Base-by-base conservation (phyloP, 2,113 vertebrate species). In the Tyrannus savana region DNA sequence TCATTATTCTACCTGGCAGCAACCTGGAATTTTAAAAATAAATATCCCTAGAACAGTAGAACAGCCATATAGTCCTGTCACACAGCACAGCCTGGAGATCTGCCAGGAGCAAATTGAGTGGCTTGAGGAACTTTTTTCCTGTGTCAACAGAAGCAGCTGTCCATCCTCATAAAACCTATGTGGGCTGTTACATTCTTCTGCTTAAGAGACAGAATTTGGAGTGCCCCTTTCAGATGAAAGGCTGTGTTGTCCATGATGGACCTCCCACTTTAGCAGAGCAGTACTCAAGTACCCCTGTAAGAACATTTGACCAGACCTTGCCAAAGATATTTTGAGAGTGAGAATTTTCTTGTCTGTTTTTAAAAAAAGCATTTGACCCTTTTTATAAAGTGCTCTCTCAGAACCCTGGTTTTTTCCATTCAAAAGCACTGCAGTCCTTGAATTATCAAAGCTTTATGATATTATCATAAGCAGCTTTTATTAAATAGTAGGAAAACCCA, bases 1-100 rank as follows among this genome's bases (percentile, higher is more conserved):
- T 81, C 47, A 74, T 87, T 89, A 87, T 69, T 76, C 88, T 62
- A 85, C 62, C 63, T 83, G 63, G 79, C 76, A 96, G 88, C 49
- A 94, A 76, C 37, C 6, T 83, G 75, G 14, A n/a, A 15, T 55
- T 39, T 73, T 64, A 50, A 6, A 88, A 87, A 85, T 75, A 91
- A 85, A 78, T 64, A 62, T 58, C 30, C 47, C 17, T 75, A 50
- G 37, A 21, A 30, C n/a, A 63, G 42, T 75, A 50, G 37, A 21
- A 30, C n/a, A 63, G 42, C 46, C 63, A 44, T 33, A 23, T 0
- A 63, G 56, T 39, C 9, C 5, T 39, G n/a, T 53, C 41, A 74
- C 60, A 42, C 25, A 79, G 77, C 63, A 87, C 69, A 53, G 72
- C 21, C 69, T 92, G 84, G 73, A 80, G 18, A 76, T 44, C 62